Base-by-base conservation (phyloP, 2,888 invertebrate species). In the Dryadula phaetusa region DNA sequence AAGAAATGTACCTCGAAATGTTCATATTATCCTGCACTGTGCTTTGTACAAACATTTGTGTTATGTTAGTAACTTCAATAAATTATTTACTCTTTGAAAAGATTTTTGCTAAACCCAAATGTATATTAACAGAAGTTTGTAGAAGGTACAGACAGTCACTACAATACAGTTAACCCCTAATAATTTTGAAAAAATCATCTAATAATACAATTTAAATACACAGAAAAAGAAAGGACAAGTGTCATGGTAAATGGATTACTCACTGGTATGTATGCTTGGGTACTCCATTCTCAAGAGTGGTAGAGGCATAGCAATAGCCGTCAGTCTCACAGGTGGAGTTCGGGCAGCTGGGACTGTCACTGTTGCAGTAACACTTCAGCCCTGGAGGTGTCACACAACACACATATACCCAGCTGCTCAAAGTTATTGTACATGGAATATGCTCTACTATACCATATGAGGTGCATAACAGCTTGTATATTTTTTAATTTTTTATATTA, bases 311-410 rank as follows among this genome's bases (percentile, higher is more conserved):
- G 85, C 98, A 98, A 82, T 95, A 96, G 49, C 98, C 98, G 88
- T 98, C 97, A 4, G 98, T 98, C 85, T 95, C 95, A 88, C 98
- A 98, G 37, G 97, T 97, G 81, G 95, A 93, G 84, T 98, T 97
- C 62, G 94, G 94, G 14, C 95, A 94, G 73, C 92, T 91, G 80
- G 96, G 96, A 79, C 96, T 95, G 82, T 97, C 96, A 81, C 96
- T 95, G 87, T 98, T 97, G 92, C 98, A 98, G 88, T 96, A 96
- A 86, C 98, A 98, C 89, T 96, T 96, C 79, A 97, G 87, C 74
- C 64, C 54, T 56, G 44, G 12, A 42, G 28, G 44, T 3, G 6
- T 14, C 32, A 60, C 42, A 44, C 5, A 58, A 25, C 16, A 56
- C 37, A 37, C 4, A 7, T 56, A 37, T 37, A 56, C n/a, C 20